Percentiles rank a stretch among this genome's conserved stretches.
Evolutionary conservation across 2,888 invertebrate genomes (phyloP).

Genomic region (Alentia gelatinosa): DNA sequence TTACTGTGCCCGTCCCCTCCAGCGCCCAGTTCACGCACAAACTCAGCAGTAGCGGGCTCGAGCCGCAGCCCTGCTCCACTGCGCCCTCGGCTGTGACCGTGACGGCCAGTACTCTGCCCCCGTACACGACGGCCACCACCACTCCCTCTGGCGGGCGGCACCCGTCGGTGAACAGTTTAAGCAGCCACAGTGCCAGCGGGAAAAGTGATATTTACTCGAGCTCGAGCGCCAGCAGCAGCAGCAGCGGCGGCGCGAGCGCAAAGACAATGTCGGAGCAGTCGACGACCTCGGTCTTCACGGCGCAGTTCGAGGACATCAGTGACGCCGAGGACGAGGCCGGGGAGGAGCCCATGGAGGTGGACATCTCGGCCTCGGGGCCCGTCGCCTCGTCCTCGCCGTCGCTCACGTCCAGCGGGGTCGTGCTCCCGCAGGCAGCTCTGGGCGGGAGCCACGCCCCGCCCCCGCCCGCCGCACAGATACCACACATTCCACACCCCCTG

Average conservation of each 20-base stretch:
- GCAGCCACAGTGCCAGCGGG: conserved; percentile 20
- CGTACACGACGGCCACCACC: background rate
- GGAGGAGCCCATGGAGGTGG: conserved; percentile 54
- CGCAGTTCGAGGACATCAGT: conserved; percentile 68
- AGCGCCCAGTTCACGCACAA: conserved; percentile 7
- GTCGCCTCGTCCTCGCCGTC: background rate
- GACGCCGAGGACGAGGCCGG: conserved; percentile 69
- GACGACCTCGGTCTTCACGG: conserved; percentile 62
- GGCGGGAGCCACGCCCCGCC: background rate
- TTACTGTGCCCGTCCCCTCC: background rate
- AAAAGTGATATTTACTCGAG: conserved; percentile 45
- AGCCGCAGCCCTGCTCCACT: background rate
- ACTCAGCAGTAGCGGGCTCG: background rate
- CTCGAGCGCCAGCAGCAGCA: conserved; percentile 7
- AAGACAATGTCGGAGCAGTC: conserved; percentile 28
- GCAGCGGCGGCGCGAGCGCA: background rate
- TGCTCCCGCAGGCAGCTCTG: background rate
- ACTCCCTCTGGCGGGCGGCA: background rate
- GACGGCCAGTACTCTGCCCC: background rate
- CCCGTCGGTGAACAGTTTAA: background rate
- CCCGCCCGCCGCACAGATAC: background rate
- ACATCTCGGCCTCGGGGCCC: background rate
- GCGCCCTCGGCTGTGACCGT: background rate
- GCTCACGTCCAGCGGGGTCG: background rate
- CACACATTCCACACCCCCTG: conserved; percentile 41